Evolutionary conservation across 2,113 vertebrate genomes (phyloP).

Genomic region (Anhinga rufa): DNA sequence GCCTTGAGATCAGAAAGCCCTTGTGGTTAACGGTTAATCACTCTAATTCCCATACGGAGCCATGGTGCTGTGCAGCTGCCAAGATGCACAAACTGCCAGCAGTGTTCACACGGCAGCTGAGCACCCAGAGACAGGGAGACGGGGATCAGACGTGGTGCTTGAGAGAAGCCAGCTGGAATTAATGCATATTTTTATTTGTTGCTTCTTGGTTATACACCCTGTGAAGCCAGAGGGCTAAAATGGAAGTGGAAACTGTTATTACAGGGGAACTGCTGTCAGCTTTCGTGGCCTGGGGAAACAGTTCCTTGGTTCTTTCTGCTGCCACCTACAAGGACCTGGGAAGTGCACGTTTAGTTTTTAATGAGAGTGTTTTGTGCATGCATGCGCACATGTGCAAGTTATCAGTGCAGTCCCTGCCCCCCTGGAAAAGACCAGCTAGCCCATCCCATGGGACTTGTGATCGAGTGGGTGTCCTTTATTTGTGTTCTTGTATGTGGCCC

Average conservation of each 20-base stretch:
- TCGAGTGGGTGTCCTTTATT: not conserved
- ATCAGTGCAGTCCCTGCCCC: not conserved
- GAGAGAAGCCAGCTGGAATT: not conserved
- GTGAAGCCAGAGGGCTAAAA: not conserved
- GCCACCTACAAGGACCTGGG: not conserved
- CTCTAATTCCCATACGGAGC: not conserved
- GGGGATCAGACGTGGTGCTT: not conserved
- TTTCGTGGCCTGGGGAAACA: not conserved
- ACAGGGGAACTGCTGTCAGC: not conserved
- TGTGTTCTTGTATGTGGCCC: not conserved
- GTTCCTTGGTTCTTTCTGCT: not conserved
- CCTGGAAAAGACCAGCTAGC: not conserved
- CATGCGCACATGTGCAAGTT: not conserved
- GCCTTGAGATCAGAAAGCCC: not conserved
- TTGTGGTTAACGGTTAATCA: not conserved
- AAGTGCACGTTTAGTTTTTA: not conserved
- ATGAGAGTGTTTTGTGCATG: not conserved
- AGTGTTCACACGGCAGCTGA: not conserved
- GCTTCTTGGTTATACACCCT: not conserved
- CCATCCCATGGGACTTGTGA: accelerated
- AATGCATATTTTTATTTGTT: not conserved
- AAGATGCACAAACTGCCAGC: not conserved
- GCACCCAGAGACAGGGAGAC: not conserved
- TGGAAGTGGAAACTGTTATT: slow-evolving; percentile 7
- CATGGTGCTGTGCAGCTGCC: accelerated